Evolutionary conservation across 2,113 vertebrate species (phyloP), one percentile per base, ranked within the genome.

Genomic region (Amphiprion ocellaris): DNA sequence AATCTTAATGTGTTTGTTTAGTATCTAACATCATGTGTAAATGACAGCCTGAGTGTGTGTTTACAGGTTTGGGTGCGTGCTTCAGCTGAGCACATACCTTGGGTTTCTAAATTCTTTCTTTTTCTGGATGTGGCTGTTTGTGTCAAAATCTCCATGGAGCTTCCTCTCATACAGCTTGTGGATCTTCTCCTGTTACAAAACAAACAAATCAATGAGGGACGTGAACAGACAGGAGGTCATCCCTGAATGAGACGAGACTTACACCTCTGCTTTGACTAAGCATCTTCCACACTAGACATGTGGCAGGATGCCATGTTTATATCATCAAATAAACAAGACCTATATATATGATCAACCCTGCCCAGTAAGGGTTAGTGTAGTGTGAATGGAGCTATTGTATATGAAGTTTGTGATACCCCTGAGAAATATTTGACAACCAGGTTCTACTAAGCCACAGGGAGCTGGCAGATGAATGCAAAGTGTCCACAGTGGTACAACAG

Each of bases 91-190:
- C 63, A 10, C 87, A 84, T 79, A 99, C 98, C 98, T 99, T 50
- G 98, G 98, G 85, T 99, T 99, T 76, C 98, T 95, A 62, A 99
- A 99, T 69, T 99, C 98, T 63, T 99, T 99, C 87, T 99, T 99
- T 86, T 97, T 96, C 87, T 99, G 98, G 89, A 99, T 99, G 74
- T 97, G 96, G 69, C 92, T 96, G 93, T 99, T 99, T 92, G 97
- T 99, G 90, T 99, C 97, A 87, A 98, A 98, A 19, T 98, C 97
- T 69, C 97, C 97, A 26, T 97, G 97, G 4, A 97, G 90, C 63
- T 98, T 99, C 70, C 97, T 95, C 81, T 99, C 98, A 4, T 98
- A 99, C 2, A 99, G 92, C 85, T 97, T 98, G 65, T 95, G 95
- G 88, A 99, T 99, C 92, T 99, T 99, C 84, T 99, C 98, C 98